Percentiles rank a stretch among this genome's conserved stretches.
phyloP scores from a whole-genome alignment of 2,113 vertebrate genomes.

The Dromaius novaehollandiae region DNA sequence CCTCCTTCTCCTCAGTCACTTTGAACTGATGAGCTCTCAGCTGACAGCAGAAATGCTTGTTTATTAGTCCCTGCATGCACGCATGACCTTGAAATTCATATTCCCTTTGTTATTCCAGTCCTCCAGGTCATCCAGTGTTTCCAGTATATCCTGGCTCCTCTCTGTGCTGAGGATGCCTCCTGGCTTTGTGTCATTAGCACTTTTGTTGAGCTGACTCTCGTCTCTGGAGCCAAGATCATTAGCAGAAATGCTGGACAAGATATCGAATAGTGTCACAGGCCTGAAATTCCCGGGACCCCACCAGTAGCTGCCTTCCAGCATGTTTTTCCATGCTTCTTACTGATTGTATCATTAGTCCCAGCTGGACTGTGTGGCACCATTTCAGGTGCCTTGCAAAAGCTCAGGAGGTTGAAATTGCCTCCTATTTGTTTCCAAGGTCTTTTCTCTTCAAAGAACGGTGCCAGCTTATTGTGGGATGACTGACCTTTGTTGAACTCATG shows the following conservation, averaged over 20 bases:
- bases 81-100: not conserved
- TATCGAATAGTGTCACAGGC: not conserved
- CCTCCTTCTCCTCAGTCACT: constrained; percentile 5
- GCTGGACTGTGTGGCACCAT: not conserved
- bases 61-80: not conserved
- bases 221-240: not conserved
- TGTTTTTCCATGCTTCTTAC: not conserved
- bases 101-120: not conserved
- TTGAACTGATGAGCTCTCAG: not conserved
- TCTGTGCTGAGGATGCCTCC: not conserved
- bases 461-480: not conserved
- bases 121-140: not conserved
- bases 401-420: not conserved
- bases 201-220: not conserved
- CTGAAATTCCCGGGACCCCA: not conserved
- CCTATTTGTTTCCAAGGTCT: not conserved
- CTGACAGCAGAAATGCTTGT: not conserved
- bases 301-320: not conserved
- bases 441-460: not conserved
- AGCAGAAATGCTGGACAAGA: not conserved
- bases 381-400: not conserved
- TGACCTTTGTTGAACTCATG: fast-evolving
- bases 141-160: not conserved
- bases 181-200: not conserved
- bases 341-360: not conserved